Percentiles rank a stretch among this genome's conserved stretches.
Conservation (phyloP, 2,888 invertebrate species). For the Noctua fimbriata region DNA sequence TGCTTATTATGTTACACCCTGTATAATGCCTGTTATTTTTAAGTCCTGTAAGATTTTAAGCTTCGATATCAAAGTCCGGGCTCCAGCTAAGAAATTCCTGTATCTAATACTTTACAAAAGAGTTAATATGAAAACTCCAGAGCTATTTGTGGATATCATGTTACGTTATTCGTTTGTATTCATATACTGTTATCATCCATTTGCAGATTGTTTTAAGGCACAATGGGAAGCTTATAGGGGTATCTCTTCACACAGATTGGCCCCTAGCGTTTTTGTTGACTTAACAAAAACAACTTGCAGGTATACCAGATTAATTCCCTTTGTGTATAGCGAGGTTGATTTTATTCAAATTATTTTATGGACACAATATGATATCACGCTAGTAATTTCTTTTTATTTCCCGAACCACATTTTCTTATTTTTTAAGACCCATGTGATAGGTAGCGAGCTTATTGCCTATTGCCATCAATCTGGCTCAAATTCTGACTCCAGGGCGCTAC, state of each 20-base stretch:
- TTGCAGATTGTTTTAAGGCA: constrained; percentile 23
- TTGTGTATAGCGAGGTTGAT: background rate
- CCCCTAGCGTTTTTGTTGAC: background rate
- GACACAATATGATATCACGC: background rate
- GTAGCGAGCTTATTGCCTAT: background rate
- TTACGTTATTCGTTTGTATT: background rate
- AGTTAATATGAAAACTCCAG: too few species aligned
- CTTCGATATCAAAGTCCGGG: background rate
- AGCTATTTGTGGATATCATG: background rate
- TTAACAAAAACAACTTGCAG: background rate
- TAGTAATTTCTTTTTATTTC: background rate
- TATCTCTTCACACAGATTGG: background rate
- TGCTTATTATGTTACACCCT: background rate
- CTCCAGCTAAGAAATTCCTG: background rate
- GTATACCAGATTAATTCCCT: background rate
- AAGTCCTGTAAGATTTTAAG: too few species aligned
- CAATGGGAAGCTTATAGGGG: background rate
- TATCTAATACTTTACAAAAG: background rate
- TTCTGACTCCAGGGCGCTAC: background rate
- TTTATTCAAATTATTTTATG: background rate
- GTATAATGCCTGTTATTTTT: background rate
- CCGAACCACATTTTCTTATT: background rate
- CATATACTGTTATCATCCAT: constrained; percentile 9
- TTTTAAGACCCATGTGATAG: background rate
- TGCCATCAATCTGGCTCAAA: background rate